Evolutionary conservation across 2,113 vertebrate genomes (phyloP).

Genomic region (Nerophis ophidion): DNA sequence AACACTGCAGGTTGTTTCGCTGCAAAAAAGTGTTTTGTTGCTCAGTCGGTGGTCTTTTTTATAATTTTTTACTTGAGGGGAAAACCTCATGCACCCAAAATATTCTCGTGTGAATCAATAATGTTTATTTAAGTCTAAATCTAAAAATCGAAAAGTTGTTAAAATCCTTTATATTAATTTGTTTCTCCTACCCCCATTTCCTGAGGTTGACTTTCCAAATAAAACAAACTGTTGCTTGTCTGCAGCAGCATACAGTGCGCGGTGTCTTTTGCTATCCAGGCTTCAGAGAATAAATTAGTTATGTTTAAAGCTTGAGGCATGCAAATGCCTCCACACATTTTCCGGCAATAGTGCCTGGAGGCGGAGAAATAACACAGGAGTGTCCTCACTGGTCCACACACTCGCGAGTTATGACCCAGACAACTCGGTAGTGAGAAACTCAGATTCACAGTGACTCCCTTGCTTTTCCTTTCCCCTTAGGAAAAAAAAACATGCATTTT

Average conservation of each 20-base stretch:
- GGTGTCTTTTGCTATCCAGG: constrained; percentile 41
- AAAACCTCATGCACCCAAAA: background rate
- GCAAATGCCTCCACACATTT: constrained; percentile 37
- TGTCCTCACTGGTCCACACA: constrained; percentile 26
- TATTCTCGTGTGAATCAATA: no score
- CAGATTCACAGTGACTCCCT: constrained; percentile 53
- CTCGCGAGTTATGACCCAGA: constrained; percentile 39
- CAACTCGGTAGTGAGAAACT: constrained; percentile 36
- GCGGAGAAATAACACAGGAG: constrained; percentile 25
- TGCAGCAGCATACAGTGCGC: constrained; percentile 7
- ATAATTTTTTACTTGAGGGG: background rate
- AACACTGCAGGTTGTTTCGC: background rate
- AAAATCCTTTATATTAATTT: background rate
- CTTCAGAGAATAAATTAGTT: constrained; percentile 24
- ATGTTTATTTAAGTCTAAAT: background rate
- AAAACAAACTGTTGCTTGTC: constrained; percentile 30
- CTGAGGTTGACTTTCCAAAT: background rate
- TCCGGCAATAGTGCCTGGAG: constrained; percentile 26
- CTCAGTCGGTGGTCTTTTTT: background rate
- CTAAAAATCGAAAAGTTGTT: background rate
- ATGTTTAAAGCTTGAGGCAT: constrained; percentile 31
- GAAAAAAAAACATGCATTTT: constrained; percentile 46
- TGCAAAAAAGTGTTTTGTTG: background rate
- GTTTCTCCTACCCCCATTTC: no score
- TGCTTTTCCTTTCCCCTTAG: constrained; percentile 31